Base-by-base conservation (phyloP, 1,140 invertebrate genomes). In the Lepidurus couesii region DNA sequence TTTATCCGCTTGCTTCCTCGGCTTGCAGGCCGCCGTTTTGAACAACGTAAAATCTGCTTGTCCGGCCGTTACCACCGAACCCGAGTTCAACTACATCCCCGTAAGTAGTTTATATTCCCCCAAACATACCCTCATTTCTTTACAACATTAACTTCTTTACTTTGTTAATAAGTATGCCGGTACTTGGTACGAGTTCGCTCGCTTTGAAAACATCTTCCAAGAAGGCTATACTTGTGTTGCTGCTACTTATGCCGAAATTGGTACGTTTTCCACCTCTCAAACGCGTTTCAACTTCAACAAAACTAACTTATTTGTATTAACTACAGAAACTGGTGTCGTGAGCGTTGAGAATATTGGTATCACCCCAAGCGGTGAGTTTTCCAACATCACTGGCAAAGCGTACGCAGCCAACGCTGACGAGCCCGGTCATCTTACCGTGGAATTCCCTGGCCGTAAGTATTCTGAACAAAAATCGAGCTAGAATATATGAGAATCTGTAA, bases 21-120 rank as follows among this genome's bases (percentile, higher is more conserved):
- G 53, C 53, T 65, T 65, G 53, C 53, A 65, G 6, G 53, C 53
- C 53, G 53, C 53, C n/a, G 16, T 76, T 44, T 44, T 45, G 13
- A 11, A 16, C 1, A 75, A 44, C 78, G 16, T 21, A 42, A 42
- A 47, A 5, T 42, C 73, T 24, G 26, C 43, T 10, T 79, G 78
- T 44, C 78, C 78, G 24, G 21, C 5, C 16, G 74, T 79, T 13
- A 75, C 74, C 11, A 79, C 78, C 78, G 75, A 79, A 44, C 74
- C 78, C 24, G 78, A 75, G n/a, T 79, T 79, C 73, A 75, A 79
- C 73, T 79, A 79, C 78, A 75, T 79, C 42, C 78, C 78, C 73
- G 78, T 79, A 79, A 78, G 45, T 78, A 74, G 16, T 13, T 73
- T 73, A 34, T 10, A 73, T 24, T 65, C 13, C 26, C 8, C 21